Percentiles rank a stretch among this genome's conserved stretches.
Conservation (phyloP, 2,888 invertebrate genomes). For the Adela reaumurella region DNA sequence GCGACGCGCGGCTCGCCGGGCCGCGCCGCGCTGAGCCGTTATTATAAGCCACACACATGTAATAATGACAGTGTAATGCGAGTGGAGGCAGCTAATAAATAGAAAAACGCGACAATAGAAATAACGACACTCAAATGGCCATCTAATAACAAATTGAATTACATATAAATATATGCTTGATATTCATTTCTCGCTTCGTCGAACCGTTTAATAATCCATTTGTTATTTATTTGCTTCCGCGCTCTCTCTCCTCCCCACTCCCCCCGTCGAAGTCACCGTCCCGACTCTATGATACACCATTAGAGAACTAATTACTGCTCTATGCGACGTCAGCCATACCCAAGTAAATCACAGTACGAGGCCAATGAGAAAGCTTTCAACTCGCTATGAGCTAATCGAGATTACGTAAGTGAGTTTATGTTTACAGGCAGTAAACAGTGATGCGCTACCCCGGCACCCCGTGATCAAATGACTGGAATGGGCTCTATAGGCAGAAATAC, state of each 20-base stretch:
- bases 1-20: constrained; percentile 28
- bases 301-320: too few species aligned
- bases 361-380: too few species aligned
- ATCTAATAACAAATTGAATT: constrained; percentile 53
- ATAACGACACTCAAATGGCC: constrained; percentile 48
- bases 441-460: too few species aligned
- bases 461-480: too few species aligned
- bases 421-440: too few species aligned
- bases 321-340: too few species aligned
- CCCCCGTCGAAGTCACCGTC: too few species aligned
- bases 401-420: too few species aligned
- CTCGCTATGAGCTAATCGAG: too few species aligned
- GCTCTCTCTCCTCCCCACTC: not conserved
- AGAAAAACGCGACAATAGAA: constrained; percentile 52
- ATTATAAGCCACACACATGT: constrained; percentile 34
- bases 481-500: too few species aligned
- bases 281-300: too few species aligned
- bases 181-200: constrained; percentile 39
- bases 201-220: constrained; percentile 39
- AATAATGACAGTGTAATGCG: constrained; percentile 34
- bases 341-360: too few species aligned
- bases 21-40: constrained; percentile 41
- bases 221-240: constrained; percentile 38
- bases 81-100: constrained; percentile 49
- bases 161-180: constrained; percentile 45